Base-by-base conservation (phyloP, 2,888 invertebrate species). In the Eupelmus urozonus region DNA sequence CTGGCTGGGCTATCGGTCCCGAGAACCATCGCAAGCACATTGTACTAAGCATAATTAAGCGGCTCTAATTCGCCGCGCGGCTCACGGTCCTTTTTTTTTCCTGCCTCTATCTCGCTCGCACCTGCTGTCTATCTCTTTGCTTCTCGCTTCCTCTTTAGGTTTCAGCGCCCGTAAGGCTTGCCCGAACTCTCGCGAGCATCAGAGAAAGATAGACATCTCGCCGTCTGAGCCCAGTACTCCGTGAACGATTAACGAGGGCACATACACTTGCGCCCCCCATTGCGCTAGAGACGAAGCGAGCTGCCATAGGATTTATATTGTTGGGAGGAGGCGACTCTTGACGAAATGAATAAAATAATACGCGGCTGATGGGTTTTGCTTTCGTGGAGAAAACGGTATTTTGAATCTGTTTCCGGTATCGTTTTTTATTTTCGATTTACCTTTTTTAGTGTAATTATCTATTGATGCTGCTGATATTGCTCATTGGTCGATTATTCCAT, bases 181-280 rank as follows among this genome's bases (percentile, higher is more conserved):
- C 82, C 80, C 82, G 82, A 80, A 80, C 82, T 79, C 82, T 79
- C 70, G 18, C 70, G 20, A 49, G 49, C 16, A n/a, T n/a, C n/a
- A n/a, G n/a, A 25, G 51, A 27, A 51, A 85, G 86, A 87, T 86
- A 86, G 81, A 79, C 78, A 86, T 86, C n/a, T n/a, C 86, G 81
- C n/a, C 63, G 81, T 79, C 81, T 82, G 80, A 84, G 82, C 81
- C 63, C 84, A 84, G 81, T 79, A 74, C 76, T 59, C 81, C 81
- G 82, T 83, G 84, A 86, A 85, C 85, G 84, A 86, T 87, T 85
- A 86, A 86, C 85, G 84, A 82, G 84, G 55, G 59, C 70, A 70
- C 55, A 16, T 34, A 34, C 9, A 34, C 34, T 34, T 9, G 34
- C 34, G 9, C 34, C 34, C 34, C 34, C 16, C 27, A 13, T 25